Base-by-base conservation (phyloP, 2,113 vertebrate genomes). In the Isichthys henryi region DNA sequence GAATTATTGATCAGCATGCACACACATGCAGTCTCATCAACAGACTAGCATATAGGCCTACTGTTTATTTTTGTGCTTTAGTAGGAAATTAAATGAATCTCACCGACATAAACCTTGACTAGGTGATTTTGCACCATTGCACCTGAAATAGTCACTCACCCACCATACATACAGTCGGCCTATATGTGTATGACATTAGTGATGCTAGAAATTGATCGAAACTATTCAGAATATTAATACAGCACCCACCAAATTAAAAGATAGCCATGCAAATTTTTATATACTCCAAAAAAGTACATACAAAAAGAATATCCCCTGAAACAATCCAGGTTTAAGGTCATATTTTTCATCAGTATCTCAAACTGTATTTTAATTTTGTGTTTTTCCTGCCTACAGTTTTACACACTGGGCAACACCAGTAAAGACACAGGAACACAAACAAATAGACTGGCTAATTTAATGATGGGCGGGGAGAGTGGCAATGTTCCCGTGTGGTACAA, bases 1-100 rank as follows among this genome's bases (percentile, higher is more conserved):
- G 90, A 39, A 62, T 52, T 86, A 89, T 88, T 50, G 90, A 92
- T 89, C 49, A 50, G 46, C 88, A 90, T 8, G 2, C 80, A 0
- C 6, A 6, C 88, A 35, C 31, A 17, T 74, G 88, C 50, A 53
- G 70, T 39, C 7, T n/a, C n/a, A 88, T 91, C 58, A 86, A 58
- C 66, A 70, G 53, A 89, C 56, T 90, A 82, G 27, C 3, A 27
- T 8, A 21, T 53, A 62, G 56, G 23, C 7, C 7, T 10, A 19
- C 17, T 80, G 74, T 80, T 19, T 70, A 70, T 70, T 7, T 43
- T 43, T 80, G 74, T 31, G 74, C 74, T 80, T 80, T 80, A 43
- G 35, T 4, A 19, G 74, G 74, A 39, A 80, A 39, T 80, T 35
- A 80, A 80, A 80, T 80, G 13, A 35, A 80, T 70, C 62, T 31